A percentile compares a stretch with the other conserved stretches of the same genome.
Conservation (phyloP, 2,113 vertebrate genomes). For the Ellobius talpinus region DNA sequence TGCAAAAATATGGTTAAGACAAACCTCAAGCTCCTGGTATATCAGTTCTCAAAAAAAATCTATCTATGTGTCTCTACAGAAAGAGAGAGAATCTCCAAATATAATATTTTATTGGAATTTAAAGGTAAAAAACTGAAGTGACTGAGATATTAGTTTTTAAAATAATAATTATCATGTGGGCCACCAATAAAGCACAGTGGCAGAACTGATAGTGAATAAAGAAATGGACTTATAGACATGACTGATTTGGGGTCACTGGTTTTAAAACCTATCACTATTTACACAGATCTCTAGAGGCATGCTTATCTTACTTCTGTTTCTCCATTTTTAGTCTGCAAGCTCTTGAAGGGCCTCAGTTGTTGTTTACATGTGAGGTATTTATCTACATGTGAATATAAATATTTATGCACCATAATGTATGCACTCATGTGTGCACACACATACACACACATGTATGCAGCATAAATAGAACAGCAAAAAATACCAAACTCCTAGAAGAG, state of each 20-base stretch:
- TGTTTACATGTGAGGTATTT: not conserved
- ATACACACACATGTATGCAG: not conserved
- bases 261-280: not conserved
- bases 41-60: not conserved
- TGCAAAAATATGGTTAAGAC: not conserved
- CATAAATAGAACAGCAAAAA: not conserved
- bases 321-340: not conserved
- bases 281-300: not conserved
- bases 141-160: conserved; percentile 4
- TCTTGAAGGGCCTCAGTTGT: not conserved
- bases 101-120: not conserved
- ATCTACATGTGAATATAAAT: not conserved
- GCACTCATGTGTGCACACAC: not conserved
- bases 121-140: conserved; percentile 33
- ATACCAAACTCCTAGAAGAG: not conserved
- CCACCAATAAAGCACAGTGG: not conserved
- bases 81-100: not conserved
- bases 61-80: not conserved
- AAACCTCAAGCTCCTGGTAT: not conserved
- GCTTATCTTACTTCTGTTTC: not conserved
- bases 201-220: not conserved
- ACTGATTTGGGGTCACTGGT: not conserved
- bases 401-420: not conserved
- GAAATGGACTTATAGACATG: not conserved
- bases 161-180: conserved; percentile 24